Conservation (phyloP, 2,113 vertebrate genomes). For the Hassar affinis region DNA sequence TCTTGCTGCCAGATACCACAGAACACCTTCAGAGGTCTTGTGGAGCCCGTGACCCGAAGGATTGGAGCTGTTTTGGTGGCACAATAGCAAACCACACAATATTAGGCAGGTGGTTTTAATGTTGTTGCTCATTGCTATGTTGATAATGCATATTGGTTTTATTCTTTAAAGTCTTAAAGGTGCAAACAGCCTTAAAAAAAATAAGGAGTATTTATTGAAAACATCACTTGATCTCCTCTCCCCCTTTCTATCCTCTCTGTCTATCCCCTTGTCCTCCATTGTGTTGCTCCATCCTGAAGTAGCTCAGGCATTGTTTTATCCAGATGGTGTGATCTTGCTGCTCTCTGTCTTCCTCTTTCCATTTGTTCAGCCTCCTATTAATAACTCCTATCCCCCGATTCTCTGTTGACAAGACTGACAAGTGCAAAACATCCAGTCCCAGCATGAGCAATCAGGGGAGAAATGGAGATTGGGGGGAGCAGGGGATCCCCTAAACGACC, state of each 20-base stretch:
- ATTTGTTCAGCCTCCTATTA: slow-evolving; percentile 71
- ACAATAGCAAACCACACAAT: no score
- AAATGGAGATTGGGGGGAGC: slow-evolving; percentile 38
- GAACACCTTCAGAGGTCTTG: no score
- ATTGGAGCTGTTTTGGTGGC: no score
- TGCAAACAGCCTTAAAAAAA: background rate
- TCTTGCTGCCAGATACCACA: no score
- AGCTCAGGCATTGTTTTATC: slow-evolving; percentile 68
- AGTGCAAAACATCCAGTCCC: slow-evolving; percentile 64
- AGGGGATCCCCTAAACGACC: slow-evolving; percentile 39
- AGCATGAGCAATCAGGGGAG: slow-evolving; percentile 66
- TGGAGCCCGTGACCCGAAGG: no score
- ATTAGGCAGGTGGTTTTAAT: no score
- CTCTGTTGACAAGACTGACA: slow-evolving; percentile 70
- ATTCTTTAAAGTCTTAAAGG: background rate
- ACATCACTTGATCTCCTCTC: slow-evolving; percentile 1
- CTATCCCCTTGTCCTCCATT: slow-evolving; percentile 23
- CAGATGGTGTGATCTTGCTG: slow-evolving; percentile 68
- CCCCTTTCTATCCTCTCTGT: slow-evolving; percentile 23
- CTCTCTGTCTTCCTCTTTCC: slow-evolving; percentile 71
- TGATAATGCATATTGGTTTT: background rate
- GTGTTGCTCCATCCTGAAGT: slow-evolving; percentile 66
- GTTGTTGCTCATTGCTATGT: no score
- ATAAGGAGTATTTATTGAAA: background rate
- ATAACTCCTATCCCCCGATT: slow-evolving; percentile 69